Evolutionary conservation across 1,140 invertebrate species (phyloP).

Genomic region (Olivierus martensii): DNA sequence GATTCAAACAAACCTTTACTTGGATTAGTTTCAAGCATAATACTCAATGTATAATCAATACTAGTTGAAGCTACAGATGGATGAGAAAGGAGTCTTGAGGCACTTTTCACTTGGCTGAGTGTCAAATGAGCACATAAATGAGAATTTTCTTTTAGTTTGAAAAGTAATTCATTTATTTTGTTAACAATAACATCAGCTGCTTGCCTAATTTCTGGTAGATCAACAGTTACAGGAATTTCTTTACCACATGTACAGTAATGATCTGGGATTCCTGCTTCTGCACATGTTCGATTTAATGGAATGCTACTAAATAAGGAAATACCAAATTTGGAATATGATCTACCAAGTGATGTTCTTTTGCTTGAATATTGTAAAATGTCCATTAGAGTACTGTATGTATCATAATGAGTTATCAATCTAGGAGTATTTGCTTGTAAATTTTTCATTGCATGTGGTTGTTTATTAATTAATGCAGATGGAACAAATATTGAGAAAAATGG

Average conservation of each 20-base stretch:
- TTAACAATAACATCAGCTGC: slow-evolving; percentile 3
- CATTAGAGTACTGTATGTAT: slow-evolving; percentile 15
- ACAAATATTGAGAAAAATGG: slow-evolving; percentile 18
- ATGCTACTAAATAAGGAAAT: slow-evolving; percentile 8
- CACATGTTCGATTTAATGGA: slow-evolving; percentile 47
- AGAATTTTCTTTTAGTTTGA: background rate
- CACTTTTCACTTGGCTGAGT: background rate
- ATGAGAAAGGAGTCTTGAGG: background rate
- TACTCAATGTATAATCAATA: background rate
- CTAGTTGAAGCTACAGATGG: background rate
- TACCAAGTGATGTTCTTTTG: background rate
- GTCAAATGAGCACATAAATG: background rate
- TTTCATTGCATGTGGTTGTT: background rate
- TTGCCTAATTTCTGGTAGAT: background rate
- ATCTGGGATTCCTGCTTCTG: slow-evolving; percentile 51
- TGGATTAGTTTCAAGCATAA: slow-evolving; percentile 9
- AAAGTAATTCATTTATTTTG: slow-evolving; percentile 6
- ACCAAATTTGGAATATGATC: background rate
- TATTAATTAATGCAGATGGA: slow-evolving; percentile 1
- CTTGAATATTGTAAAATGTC: slow-evolving; percentile 11
- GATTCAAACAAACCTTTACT: slow-evolving; percentile 6
- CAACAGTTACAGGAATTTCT: background rate
- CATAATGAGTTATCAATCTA: slow-evolving; percentile 17
- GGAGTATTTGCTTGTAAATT: slow-evolving; percentile 10
- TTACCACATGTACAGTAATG: slow-evolving; percentile 64